phyloP scores from a whole-genome alignment of 2,113 vertebrate genomes.

The Recurvirostra avosetta region DNA sequence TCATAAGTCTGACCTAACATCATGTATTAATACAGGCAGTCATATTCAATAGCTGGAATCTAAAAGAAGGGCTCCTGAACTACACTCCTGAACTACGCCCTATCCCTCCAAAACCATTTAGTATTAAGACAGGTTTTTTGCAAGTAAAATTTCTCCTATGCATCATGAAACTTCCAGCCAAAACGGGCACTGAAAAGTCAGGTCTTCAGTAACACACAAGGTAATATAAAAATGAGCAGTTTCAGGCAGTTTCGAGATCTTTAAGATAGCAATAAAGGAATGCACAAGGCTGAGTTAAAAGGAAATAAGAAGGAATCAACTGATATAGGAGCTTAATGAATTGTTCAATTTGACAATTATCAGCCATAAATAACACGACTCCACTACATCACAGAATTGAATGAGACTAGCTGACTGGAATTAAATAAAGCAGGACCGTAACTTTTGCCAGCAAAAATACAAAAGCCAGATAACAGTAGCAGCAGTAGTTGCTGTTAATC shows the following conservation, averaged over 20 bases:
- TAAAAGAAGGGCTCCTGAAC: neutral
- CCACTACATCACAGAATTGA: neutral
- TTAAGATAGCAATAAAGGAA: neutral
- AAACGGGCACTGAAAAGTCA: neutral
- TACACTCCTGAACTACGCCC: neutral
- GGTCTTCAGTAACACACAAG: neutral
- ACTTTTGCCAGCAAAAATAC: constrained; percentile 14
- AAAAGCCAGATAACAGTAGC: neutral
- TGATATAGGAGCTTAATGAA: neutral
- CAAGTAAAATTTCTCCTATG: neutral
- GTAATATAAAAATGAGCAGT: neutral
- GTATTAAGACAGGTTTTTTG: neutral
- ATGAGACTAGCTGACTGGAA: neutral
- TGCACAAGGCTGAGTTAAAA: neutral
- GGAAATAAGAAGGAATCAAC: neutral
- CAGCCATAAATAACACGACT: neutral
- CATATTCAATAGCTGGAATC: neutral
- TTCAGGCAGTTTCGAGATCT: accelerated
- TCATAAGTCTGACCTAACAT: neutral
- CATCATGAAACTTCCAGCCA: neutral
- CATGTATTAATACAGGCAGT: neutral
- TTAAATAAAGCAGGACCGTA: neutral
- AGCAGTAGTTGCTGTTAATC: neutral
- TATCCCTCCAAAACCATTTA: neutral
- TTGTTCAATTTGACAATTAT: neutral